Evolutionary conservation across 1,140 invertebrate species (phyloP).

Genomic region (Chironomus tepperi): DNA sequence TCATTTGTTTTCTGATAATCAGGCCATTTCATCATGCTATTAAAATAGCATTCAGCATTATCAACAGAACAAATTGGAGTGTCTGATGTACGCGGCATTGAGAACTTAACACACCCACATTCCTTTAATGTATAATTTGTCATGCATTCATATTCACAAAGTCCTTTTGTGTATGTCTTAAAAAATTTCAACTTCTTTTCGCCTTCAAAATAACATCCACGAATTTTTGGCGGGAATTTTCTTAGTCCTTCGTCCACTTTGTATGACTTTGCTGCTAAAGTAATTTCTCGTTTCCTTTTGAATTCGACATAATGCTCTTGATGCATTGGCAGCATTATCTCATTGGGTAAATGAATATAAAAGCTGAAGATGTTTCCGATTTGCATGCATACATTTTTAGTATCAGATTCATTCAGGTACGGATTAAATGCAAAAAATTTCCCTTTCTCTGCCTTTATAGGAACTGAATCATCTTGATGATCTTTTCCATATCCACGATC

Average conservation of each 20-base stretch:
- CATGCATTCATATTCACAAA: conserved; percentile 66
- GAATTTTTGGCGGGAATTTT: conserved; percentile 41
- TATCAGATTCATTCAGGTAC: not conserved
- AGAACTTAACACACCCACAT: conserved; percentile 43
- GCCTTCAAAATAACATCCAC: conserved; percentile 54
- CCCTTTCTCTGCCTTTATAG: not conserved
- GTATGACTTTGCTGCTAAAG: conserved; percentile 53
- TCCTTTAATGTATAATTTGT: conserved; percentile 56
- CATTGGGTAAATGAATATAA: not conserved
- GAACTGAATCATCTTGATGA: not conserved
- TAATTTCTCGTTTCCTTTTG: conserved; percentile 41
- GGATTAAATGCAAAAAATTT: not conserved
- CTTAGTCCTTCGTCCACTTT: conserved; percentile 45
- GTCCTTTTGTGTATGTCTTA: conserved; percentile 63
- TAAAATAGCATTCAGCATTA: conserved; percentile 32
- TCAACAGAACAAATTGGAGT: conserved; percentile 33
- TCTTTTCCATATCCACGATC: not conserved
- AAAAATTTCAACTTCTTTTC: conserved; percentile 54
- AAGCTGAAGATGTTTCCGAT: not conserved
- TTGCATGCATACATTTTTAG: not conserved
- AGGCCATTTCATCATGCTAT: not conserved
- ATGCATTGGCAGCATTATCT: not conserved
- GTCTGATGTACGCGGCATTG: conserved; percentile 46
- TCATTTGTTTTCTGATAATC: conserved; percentile 31
- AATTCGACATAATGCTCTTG: conserved; percentile 49